These are phyloP conservation scores for Ammospiza nelsoni DNA, from an alignment of 2,113 vertebrate species.

Conservation along the genomic window DNA sequence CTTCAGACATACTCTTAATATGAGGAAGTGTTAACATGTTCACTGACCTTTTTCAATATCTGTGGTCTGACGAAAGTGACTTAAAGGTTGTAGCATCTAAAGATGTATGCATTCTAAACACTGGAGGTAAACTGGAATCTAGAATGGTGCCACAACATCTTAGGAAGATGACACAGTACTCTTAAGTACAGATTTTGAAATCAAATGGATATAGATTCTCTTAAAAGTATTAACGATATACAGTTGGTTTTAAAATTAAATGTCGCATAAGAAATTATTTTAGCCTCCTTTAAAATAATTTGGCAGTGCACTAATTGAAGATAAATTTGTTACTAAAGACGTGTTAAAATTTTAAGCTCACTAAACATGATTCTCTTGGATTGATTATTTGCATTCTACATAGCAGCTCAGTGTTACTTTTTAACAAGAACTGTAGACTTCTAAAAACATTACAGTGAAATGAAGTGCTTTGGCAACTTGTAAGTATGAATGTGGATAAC, in stretches of 20 bases:
- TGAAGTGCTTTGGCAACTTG: neutral
- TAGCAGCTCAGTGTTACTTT: neutral
- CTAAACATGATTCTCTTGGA: neutral
- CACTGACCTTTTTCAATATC: neutral
- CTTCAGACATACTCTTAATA: neutral
- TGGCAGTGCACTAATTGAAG: slow-evolving; percentile 5
- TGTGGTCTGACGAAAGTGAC: neutral
- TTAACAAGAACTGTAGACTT: neutral
- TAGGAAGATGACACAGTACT: neutral
- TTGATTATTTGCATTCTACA: neutral
- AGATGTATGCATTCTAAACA: neutral
- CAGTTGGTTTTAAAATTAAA: slow-evolving; percentile 11
- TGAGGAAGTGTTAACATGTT: neutral
- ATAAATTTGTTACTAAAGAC: neutral
- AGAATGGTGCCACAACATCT: neutral
- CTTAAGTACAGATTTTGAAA: neutral
- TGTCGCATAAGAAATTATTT: slow-evolving; percentile 36
- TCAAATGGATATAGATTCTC: neutral
- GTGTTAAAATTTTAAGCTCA: neutral
- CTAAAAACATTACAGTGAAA: neutral
- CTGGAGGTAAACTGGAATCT: neutral
- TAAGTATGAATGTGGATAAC: neutral
- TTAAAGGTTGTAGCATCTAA: slow-evolving; percentile 15
- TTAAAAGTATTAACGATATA: neutral
- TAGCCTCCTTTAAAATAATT: slow-evolving; percentile 21